Evolutionary conservation across 92 coral and sea anemone species (phyloP), one percentile per base, ranked within the genome.

Genomic region (Galaxea fascicularis): DNA sequence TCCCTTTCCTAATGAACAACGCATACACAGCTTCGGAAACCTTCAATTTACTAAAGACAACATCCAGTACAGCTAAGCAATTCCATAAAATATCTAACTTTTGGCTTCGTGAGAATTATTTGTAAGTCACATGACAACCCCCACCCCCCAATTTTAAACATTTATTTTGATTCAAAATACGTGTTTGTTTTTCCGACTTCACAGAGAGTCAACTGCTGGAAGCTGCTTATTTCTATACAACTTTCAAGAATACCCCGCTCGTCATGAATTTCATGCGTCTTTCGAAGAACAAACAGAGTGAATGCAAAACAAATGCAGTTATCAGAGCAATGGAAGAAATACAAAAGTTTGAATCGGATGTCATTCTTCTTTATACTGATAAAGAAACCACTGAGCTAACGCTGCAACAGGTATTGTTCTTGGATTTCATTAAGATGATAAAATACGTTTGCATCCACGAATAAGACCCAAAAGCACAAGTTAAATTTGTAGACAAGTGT

Each of bases 291-390:
- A 82, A 79, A 14, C 44, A 69, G 21, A 14, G 22, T 17, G 72
- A 74, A 51, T 53, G 52, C 14, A 30, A 47, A 10, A 35, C 58
- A 59, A 53, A 52, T 4, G 53, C 51, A 65, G 49, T 30, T 24
- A 30, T 10, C n/a, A 39, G 62, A 21, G 54, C 69, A 13, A 71
- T 51, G 49, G 30, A 47, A 11, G 80, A 87, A 29, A 71, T 90
- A 63, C 73, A 74, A 65, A 30, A 20, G 21, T 54, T 62, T 65
- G 78, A 82, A 16, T 77, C 54, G 4, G 93, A 90, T 9, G 91
- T 75, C 7, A 39, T 90, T 70, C 81, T 90, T 12, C 89, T 86
- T 25, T 90, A 86, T 73, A 74, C 74, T 13, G 47, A 66, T 24
- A 66, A 52, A n/a, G 60, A 86, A 24, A 77, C 35, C 46, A 4